Evolutionary conservation across 2,113 vertebrate species (phyloP).

Genomic region (Ochotona princeps): DNA sequence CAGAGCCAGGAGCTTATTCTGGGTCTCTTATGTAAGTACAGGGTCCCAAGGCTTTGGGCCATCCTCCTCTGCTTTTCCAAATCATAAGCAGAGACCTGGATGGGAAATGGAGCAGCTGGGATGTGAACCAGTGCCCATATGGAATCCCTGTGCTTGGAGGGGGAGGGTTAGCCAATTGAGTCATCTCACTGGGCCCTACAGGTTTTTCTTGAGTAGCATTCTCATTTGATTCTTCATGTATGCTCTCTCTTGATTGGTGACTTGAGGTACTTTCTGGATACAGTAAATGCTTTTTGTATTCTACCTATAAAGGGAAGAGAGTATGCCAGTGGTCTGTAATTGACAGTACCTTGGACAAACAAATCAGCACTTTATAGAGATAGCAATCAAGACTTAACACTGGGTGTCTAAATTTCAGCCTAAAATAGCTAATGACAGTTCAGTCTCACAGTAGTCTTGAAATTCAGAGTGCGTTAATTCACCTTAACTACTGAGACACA

Average conservation of each 20-base stretch:
- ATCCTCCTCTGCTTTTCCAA: too few relatives aligned
- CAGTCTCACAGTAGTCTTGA: neutral
- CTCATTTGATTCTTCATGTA: slow-evolving; percentile 44
- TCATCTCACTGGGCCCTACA: neutral
- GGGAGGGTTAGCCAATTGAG: too few relatives aligned
- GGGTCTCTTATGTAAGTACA: too few relatives aligned
- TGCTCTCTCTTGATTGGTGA: neutral
- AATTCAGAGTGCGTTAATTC: slow-evolving; percentile 43
- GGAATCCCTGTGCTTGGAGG: too few relatives aligned
- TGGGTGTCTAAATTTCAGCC: neutral
- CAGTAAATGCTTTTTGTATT: slow-evolving; percentile 4
- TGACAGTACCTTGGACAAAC: slow-evolving; percentile 24
- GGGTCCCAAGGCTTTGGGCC: too few relatives aligned
- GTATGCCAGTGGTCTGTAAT: slow-evolving; percentile 23
- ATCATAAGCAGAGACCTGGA: too few relatives aligned
- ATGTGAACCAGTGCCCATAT: too few relatives aligned
- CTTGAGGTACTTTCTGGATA: slow-evolving; percentile 15
- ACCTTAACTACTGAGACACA: neutral
- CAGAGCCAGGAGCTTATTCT: too few relatives aligned
- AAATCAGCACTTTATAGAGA: neutral
- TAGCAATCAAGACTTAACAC: rapidly evolving
- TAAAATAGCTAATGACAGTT: neutral
- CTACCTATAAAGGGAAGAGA: neutral
- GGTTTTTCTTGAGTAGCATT: slow-evolving; percentile 21
- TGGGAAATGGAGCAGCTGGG: too few relatives aligned